Base-by-base conservation (phyloP, 2,888 invertebrate species). In the Lutraria lutraria region DNA sequence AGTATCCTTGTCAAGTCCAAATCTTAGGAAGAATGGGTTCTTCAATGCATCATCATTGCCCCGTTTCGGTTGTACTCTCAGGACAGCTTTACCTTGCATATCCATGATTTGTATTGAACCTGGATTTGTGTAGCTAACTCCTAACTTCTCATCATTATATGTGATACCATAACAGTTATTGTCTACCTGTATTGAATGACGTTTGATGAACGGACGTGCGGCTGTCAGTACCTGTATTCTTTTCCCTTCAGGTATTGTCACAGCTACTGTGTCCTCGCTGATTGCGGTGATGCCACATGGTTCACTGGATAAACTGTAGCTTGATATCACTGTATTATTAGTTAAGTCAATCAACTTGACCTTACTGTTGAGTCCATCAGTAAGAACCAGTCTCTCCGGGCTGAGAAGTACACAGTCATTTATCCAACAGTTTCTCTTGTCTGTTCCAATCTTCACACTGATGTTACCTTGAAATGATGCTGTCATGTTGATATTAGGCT, bases 381-480 rank as follows among this genome's bases (percentile, higher is more conserved):
- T 56, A 15, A 60, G 19, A 19, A 31, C 82, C 15, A 82, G 52
- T 31, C 25, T 29, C 19, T 56, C 56, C 29, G 56, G 31, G 29
- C 56, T 60, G 19, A 82, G 29, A 56, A 82, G 60, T n/a, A 21
- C 31, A 56, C 56, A 82, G 25, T 54, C 82, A 16, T 29, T 56
- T 12, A 82, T 82, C 16, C 13, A 60, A 21, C 82, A 82, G 25
- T 31, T 15, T 16, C 13, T 25, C 19, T 60, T 4, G 13, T 82
- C 82, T 29, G 54, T 19, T 4, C 13, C 29, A n/a, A 29, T 31
- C 31, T 82, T 82, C 0, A 82, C 53, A 31, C 56, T 19, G 3
- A 82, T 60, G 31, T 34, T 56, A 19, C 82, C 31, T 16, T 29
- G 15, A 34, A 16, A 82, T 21, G 3, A 21, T 16, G 31, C n/a